Percentiles rank a stretch among this genome's conserved stretches.
These are phyloP conservation scores for Tapera naevia DNA, from an alignment of 2,797 vertebrate species.

Conservation along the genomic window DNA sequence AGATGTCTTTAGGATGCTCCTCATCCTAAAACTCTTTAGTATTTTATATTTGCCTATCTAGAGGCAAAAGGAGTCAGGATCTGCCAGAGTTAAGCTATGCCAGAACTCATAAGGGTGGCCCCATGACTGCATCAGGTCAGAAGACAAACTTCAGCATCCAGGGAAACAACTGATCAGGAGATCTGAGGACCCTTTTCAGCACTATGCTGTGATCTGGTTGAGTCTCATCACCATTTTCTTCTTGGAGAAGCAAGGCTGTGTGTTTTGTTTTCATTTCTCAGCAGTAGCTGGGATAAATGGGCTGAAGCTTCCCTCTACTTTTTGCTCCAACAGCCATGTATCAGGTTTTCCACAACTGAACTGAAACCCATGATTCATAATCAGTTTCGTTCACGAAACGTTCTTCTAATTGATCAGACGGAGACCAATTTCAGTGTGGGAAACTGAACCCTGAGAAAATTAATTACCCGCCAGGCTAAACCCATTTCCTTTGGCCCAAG, in stretches of 20 bases:
- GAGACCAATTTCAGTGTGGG: conserved; percentile 65
- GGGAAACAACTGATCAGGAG: background rate
- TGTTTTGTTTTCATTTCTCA: background rate
- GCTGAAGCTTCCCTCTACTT: conserved; percentile 2
- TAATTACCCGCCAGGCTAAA: conserved; percentile 71
- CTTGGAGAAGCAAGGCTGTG: background rate
- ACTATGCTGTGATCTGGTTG: background rate
- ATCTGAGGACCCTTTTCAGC: background rate
- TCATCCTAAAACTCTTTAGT: background rate
- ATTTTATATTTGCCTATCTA: background rate
- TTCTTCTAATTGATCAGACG: conserved; percentile 69
- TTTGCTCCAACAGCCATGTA: conserved; percentile 9
- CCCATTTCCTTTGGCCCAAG: conserved; percentile 70
- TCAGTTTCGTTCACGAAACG: conserved; percentile 56
- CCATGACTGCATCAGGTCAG: background rate
- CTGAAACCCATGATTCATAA: conserved; percentile 55
- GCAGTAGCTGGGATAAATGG: background rate
- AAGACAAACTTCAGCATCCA: background rate
- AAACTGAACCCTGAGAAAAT: conserved; percentile 65
- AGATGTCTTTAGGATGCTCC: background rate
- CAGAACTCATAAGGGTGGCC: background rate
- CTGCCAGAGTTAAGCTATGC: background rate
- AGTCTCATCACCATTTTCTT: background rate
- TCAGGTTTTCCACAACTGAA: conserved; percentile 51
- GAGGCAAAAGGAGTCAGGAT: background rate